Conservation (phyloP, 2,113 vertebrate genomes). For the Salvelinus fontinalis region DNA sequence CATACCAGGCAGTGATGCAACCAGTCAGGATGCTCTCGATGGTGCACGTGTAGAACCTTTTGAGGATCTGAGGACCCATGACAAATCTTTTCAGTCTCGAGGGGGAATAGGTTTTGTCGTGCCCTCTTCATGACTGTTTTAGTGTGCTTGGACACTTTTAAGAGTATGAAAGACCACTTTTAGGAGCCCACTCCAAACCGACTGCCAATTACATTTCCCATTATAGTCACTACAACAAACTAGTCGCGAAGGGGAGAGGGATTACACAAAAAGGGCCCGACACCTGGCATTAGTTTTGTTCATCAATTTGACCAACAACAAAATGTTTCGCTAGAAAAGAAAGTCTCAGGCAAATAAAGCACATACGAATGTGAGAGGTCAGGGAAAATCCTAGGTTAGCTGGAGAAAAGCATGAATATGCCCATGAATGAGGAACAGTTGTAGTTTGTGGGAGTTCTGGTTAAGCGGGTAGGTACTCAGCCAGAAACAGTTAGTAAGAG, state of each 20-base stretch:
- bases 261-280: background rate
- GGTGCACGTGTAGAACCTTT: no score
- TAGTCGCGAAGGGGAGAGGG: no score
- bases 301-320: background rate
- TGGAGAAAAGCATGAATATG: constrained; percentile 48
- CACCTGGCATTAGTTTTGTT: background rate
- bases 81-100: no score
- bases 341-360: background rate
- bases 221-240: background rate
- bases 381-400: constrained; percentile 21
- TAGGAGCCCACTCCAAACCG: background rate
- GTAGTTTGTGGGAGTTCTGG: constrained; percentile 32
- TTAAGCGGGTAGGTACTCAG: constrained; percentile 38
- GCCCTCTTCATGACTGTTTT: no score
- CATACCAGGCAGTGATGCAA: no score
- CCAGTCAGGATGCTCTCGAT: no score
- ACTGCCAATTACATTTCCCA: background rate
- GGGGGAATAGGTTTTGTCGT: no score
- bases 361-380: background rate
- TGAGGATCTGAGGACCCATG: no score
- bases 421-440: constrained; percentile 6
- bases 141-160: background rate
- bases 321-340: background rate
- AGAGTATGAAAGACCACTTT: background rate
- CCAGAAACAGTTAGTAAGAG: background rate